Conservation (phyloP, 1,140 invertebrate genomes). For the Carposina sasakii region DNA sequence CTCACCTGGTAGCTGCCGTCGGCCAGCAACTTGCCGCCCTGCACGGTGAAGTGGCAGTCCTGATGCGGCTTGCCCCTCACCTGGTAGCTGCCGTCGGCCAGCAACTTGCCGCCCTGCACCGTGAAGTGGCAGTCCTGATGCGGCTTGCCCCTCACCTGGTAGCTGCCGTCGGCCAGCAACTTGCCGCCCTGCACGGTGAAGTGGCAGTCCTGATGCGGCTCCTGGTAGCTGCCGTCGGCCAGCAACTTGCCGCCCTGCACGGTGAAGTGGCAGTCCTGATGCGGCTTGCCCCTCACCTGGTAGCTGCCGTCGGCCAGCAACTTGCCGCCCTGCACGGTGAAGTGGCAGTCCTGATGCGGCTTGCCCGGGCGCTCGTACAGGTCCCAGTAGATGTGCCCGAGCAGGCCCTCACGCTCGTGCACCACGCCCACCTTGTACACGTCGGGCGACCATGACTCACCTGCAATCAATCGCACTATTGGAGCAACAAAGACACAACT, state of each 20-base stretch:
- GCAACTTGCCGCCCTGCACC: neutral
- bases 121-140: neutral
- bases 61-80: too few species aligned
- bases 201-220: too few species aligned
- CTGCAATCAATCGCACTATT: too few species aligned
- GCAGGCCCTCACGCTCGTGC: constrained; percentile 82
- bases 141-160: too few species aligned
- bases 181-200: constrained; percentile 84
- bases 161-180: constrained; percentile 45
- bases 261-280: constrained; percentile 80
- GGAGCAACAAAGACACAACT: too few species aligned
- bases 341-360: constrained; percentile 98
- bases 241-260: constrained; percentile 89
- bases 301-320: constrained; percentile 85
- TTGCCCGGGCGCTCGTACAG: constrained; percentile 93
- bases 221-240: constrained; percentile 80
- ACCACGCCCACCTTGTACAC: constrained; percentile 92
- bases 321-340: constrained; percentile 96
- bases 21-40: constrained; percentile 82
- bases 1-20: constrained; percentile 86
- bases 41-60: neutral
- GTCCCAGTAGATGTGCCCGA: constrained; percentile 98
- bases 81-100: neutral
- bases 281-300: constrained; percentile 75
- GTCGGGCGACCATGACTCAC: constrained; percentile 90